Conservation (phyloP, 2,888 invertebrate genomes). For the Sialis fuliginosa region DNA sequence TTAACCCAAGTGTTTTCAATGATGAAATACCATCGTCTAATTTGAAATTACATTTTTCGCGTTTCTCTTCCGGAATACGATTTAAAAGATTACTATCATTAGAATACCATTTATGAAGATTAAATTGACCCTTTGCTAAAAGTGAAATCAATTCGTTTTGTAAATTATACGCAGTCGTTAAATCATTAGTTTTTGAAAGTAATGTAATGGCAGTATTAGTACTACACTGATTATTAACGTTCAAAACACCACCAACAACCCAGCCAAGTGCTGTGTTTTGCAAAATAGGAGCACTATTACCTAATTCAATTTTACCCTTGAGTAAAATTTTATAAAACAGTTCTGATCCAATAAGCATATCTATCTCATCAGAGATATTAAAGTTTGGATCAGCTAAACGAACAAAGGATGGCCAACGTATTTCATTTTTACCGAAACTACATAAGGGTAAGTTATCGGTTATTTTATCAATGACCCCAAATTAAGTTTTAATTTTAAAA, state of each 20-base stretch:
- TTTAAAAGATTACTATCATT: conserved; percentile 3
- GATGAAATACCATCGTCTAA: background rate
- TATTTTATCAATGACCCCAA: background rate
- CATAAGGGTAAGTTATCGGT: background rate
- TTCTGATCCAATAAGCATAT: background rate
- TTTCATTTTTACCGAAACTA: background rate
- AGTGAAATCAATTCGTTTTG: conserved; percentile 3
- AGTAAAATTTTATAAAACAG: background rate
- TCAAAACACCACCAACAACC: background rate
- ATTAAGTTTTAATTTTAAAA: background rate
- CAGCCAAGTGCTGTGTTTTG: background rate
- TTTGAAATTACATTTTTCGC: conserved; percentile 1
- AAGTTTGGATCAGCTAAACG: background rate
- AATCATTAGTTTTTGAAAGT: background rate
- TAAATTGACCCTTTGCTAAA: conserved; percentile 1
- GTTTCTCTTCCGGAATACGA: background rate
- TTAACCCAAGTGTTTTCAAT: background rate
- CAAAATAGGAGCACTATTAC: background rate
- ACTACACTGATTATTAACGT: no score
- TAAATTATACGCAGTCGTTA: background rate
- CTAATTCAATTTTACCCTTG: background rate
- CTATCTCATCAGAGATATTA: background rate
- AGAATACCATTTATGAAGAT: conserved; percentile 8
- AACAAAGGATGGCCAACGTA: background rate
- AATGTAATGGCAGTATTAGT: no score